Base-by-base conservation (phyloP, 2,888 invertebrate species). In the Polydrusus tereticollis region DNA sequence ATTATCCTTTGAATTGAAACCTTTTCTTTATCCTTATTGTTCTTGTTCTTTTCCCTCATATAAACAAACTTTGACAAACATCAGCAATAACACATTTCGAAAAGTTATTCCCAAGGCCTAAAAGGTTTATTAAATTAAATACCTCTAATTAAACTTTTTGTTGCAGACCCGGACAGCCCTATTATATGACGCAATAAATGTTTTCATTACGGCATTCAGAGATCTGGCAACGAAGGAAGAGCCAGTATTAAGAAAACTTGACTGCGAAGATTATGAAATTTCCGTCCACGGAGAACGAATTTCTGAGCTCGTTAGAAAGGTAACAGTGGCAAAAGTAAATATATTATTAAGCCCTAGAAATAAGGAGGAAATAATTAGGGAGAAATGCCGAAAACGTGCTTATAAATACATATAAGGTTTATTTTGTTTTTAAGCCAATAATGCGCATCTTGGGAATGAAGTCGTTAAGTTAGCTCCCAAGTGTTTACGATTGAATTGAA, bases 141-240 rank as follows among this genome's bases (percentile, higher is more conserved):
- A 55, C 18, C 52, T 55, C 18, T 29, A 55, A 43, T 21, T 60
- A 60, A 45, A 26, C 6, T 29, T 66, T 36, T 60, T 69, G 36
- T 83, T 87, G 1, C 86, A 93, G 90, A 89, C 90, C 0, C 89
- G 89, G 78, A 89, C 91, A 75, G 91, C 92, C 2, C 83, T 93
- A 26, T 86, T 92, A 68, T 91, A 91, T 80, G 93, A 93, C 83
- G 91, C 92, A 0, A 88, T 93, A 1, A 87, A 88, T 78, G 84
- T 92, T 72, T 92, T 92, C 80, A 89, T 90, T 7, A 88, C 88
- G 75, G 90, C 90, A 0, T 83, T 81, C 74, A 76, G 80, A 10
- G 78, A 82, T 69, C 72, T 83, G 77, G 82, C 82, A 47, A 64
- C 58, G 16, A 77, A 78, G 43, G 77, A 81, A 69, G 77, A 78